Percentiles rank a stretch among this genome's conserved stretches.
Conservation (phyloP, 2,113 vertebrate genomes). For the Climacteris rufus region DNA sequence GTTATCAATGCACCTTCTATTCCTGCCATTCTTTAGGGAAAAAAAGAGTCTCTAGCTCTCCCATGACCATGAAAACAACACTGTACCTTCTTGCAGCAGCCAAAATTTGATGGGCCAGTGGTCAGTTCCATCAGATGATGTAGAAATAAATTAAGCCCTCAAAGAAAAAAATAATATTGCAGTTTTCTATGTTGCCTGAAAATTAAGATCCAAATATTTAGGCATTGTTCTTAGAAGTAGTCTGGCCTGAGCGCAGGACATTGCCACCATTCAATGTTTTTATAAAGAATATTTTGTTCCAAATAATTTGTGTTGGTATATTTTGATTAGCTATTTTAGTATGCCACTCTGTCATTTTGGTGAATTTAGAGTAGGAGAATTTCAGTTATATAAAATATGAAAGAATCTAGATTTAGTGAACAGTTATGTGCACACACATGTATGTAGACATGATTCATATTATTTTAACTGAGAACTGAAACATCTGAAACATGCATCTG, state of each 20-base stretch:
- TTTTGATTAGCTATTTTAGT: background rate
- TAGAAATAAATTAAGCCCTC: background rate
- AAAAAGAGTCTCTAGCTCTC: background rate
- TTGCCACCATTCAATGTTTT: background rate
- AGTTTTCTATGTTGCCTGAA: background rate
- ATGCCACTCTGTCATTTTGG: background rate
- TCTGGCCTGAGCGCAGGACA: background rate
- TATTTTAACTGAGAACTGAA: background rate
- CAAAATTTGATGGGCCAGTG: background rate
- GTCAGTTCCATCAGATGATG: background rate
- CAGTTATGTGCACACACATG: background rate
- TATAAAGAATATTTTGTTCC: background rate
- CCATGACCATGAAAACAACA: background rate
- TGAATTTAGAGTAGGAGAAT: background rate
- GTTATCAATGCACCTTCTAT: conserved; percentile 33
- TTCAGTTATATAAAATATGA: background rate
- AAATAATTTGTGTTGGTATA: background rate
- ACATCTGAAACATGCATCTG: no score
- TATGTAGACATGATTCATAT: background rate
- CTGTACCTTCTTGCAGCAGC: background rate
- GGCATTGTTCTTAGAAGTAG: background rate
- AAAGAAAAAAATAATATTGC: background rate
- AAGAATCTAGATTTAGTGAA: background rate
- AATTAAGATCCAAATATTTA: background rate
- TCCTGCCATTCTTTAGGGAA: background rate